These are phyloP conservation scores for Acrocephalus kingi DNA, from an alignment of 2,113 vertebrate species.

Conservation along the genomic window DNA sequence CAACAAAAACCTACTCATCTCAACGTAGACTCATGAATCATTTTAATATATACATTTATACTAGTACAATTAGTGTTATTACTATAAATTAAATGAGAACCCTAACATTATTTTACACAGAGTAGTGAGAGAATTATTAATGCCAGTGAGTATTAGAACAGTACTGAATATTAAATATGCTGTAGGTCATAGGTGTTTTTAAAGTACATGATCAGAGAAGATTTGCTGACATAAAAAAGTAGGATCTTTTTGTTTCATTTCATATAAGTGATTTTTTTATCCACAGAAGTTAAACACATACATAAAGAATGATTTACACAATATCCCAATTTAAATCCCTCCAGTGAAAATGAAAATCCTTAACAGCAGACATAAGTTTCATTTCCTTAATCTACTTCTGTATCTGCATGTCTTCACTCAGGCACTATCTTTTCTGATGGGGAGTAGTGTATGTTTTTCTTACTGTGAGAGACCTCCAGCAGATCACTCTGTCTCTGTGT, in stretches of 20 bases:
- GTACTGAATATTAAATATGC: background rate
- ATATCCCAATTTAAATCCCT: background rate
- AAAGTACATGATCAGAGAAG: background rate
- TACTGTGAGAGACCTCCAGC: background rate
- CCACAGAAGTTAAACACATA: background rate
- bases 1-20: conserved; percentile 14
- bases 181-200: background rate
- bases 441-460: background rate
- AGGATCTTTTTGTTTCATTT: background rate
- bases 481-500: background rate
- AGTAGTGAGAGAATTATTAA: background rate
- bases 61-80: conserved; percentile 12
- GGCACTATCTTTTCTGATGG: background rate
- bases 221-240: background rate
- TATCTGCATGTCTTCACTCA: background rate
- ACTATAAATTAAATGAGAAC: conserved; percentile 26
- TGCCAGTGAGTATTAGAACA: background rate
- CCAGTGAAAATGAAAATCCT: background rate
- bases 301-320: background rate
- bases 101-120: background rate
- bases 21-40: background rate
- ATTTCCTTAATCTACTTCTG: background rate
- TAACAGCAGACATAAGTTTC: background rate
- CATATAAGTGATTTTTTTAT: background rate
- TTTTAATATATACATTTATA: conserved; percentile 12